Conservation (phyloP, 2,888 invertebrate genomes). For the Endotricha flammealis region DNA sequence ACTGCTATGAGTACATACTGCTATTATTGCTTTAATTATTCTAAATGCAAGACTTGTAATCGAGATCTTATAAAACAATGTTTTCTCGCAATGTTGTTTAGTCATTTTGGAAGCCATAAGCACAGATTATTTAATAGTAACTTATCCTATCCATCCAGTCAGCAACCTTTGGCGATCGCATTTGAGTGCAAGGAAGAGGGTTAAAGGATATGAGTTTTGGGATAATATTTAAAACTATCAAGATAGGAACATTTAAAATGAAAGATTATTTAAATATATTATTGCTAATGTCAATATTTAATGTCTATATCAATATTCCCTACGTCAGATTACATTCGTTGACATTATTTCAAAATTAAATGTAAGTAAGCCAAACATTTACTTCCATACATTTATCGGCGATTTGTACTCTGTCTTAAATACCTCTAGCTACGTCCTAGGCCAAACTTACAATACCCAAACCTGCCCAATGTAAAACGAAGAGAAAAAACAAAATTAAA, state of each 20-base stretch:
- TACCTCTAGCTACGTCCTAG: constrained; percentile 76
- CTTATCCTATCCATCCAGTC: no score
- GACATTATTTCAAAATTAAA: constrained; percentile 74
- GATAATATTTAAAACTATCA: background rate
- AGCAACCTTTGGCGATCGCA: no score
- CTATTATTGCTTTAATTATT: no score
- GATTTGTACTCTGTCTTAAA: constrained; percentile 77
- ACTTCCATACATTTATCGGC: constrained; percentile 65
- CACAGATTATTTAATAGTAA: no score
- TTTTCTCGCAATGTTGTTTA: no score
- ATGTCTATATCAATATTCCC: constrained; percentile 75
- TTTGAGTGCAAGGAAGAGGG: no score
- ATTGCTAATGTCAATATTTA: constrained; percentile 79
- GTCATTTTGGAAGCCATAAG: no score
- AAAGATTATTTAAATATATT: constrained; percentile 65
- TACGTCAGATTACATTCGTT: constrained; percentile 80
- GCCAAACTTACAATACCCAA: constrained; percentile 78
- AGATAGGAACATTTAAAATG: constrained; percentile 31
- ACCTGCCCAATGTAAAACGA: constrained; percentile 74
- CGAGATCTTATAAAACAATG: no score
- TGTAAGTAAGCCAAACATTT: constrained; percentile 73
- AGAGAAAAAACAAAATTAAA: constrained; percentile 50
- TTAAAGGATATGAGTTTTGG: no score
- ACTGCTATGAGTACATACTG: no score
- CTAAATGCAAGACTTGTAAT: no score